Base-by-base conservation (phyloP, 2,113 vertebrate genomes). In the Mola mola region DNA sequence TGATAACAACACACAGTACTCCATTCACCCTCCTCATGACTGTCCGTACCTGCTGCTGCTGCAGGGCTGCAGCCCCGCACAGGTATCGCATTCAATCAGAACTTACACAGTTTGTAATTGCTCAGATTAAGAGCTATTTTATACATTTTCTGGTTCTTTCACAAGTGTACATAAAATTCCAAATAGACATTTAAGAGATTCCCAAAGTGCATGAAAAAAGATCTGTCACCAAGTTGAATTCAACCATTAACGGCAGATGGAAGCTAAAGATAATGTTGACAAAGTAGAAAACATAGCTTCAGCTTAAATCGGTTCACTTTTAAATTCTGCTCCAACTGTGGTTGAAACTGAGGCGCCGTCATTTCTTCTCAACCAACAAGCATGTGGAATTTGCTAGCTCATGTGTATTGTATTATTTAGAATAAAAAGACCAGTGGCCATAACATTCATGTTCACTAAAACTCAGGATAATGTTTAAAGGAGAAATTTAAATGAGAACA, bases 1-100 rank as follows among this genome's bases (percentile, higher is more conserved):
- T 42, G 92, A 93, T 64, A 92, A 84, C 79, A 63, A 52, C 74
- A 89, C 91, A 87, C 91, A 90, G 89, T 93, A 90, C 77, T 91
- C 87, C 79, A 90, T 94, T 88, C 92, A 92, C 72, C 93, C 93
- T 12, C 93, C 93, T 40, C 83, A 84, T 0, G 85, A 92, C 75
- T 90, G 90, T 79, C 93, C 92, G 0, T 94, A 93, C 87, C 90
- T 94, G 77, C 92, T 94, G 73, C 78, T 93, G 62, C 90, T 94
- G 66, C 90, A 90, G 73, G 92, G 92, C 64, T 89, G 76, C 83
- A 91, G 87, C 79, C 70, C 47, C 46, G 24, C 72, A 79, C 91
- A 94, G 93, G 93, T 94, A 90, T 50, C 42, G 16, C 38, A 64
- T 61, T 75, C 78, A 62, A 6, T 48, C 70, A 47, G 24, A 11